Conservation (phyloP, 2,113 vertebrate genomes). For the Eclectus roratus region DNA sequence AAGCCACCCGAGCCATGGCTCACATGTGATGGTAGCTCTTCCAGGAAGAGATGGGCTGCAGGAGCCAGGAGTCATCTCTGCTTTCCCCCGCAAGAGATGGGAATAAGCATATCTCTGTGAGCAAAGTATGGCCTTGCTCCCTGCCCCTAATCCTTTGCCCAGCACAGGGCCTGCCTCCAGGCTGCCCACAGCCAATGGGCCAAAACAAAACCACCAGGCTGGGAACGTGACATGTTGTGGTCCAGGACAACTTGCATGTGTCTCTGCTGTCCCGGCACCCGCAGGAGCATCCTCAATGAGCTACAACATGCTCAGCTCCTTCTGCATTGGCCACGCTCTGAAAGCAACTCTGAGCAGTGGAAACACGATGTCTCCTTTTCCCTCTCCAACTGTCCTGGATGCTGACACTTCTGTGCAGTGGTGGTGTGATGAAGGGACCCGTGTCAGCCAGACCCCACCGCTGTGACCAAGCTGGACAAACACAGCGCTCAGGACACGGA, state of each 20-base stretch:
- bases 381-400: background rate
- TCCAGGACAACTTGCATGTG: fast-evolving
- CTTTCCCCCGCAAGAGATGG: fast-evolving
- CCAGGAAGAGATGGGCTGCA: background rate
- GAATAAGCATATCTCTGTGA: fast-evolving
- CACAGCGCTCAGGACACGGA: fast-evolving
- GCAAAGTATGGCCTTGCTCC: background rate
- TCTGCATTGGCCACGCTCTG: background rate
- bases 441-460: fast-evolving
- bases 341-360: background rate
- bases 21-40: background rate
- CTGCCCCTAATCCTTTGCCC: background rate
- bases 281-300: fast-evolving
- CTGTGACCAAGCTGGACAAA: background rate
- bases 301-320: background rate
- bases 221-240: fast-evolving
- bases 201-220: background rate
- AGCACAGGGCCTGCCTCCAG: background rate
- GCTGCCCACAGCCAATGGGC: background rate
- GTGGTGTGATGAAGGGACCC: fast-evolving
- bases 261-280: background rate
- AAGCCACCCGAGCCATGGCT: background rate
- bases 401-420: background rate
- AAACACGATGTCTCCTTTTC: background rate
- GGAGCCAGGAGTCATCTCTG: background rate